Evolutionary conservation across 2,888 invertebrate species (phyloP), one percentile per base, ranked within the genome.

Genomic region (Cerceris ruficornis): DNA sequence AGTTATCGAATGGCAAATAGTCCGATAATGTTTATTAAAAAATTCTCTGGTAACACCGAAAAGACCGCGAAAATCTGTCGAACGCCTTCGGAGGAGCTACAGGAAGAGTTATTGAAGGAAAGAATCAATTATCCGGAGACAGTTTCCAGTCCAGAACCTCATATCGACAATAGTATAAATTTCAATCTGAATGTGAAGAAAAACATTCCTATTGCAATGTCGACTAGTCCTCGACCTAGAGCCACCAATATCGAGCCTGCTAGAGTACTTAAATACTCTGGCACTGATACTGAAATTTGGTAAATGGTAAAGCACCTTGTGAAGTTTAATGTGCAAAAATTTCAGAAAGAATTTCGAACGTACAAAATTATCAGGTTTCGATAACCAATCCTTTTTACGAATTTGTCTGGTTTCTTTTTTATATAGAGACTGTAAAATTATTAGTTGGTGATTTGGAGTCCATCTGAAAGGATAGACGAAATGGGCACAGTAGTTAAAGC

Each of bases 1-100:
- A 97, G 97, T 92, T 97, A 97, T 91, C 95, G 96, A 82, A 94
- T 96, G 92, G 97, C 97, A 14, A 97, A 97, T 92, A 95, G 95
- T 83, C 95, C 95, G 39, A 94, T 95, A 80, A 94, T 95, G 92
- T 95, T 94, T 50, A 95, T 96, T 65, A 95, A 94, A 92, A 95
- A 90, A 65, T 85, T 91, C 64, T 82, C 84, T 13, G 67, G 57
- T 9, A 85, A 82, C 8, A 84, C 87, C 11, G 91, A 91, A 7
- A 91, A 88, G 59, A 81, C 87, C 9, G 77, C 81, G 6, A 91
- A 90, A 69, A 92, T 92, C 6, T 86, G 90, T 6, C 86, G 92
- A 4, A 92, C 90, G 0, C 91, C 92, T 0, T 92, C 92, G 0
- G 92, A 92, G 58, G 92, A 92, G 69, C 79, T 92, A 69, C 88